phyloP scores from a whole-genome alignment of 2,888 invertebrate species.

The Archips crataeganus region DNA sequence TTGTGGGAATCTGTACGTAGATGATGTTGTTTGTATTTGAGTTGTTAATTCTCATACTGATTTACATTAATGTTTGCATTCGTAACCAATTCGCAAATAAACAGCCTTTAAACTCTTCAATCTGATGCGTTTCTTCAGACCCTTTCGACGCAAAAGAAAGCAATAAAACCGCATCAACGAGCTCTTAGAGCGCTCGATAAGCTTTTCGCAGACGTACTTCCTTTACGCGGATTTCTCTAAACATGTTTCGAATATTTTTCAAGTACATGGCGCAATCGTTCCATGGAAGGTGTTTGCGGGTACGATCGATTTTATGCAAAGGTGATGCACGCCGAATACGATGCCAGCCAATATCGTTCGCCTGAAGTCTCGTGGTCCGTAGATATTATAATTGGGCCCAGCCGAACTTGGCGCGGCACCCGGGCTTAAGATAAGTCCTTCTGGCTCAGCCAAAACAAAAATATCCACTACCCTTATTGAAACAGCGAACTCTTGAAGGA shows the following conservation, averaged over 20 bases:
- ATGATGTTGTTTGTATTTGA: background rate
- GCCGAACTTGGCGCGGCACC: conserved; percentile 26
- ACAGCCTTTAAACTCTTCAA: conserved; percentile 13
- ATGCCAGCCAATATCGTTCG: conserved; percentile 44
- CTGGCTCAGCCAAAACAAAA: conserved; percentile 26
- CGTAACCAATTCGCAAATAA: conserved; percentile 21
- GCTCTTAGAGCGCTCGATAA: conserved; percentile 3
- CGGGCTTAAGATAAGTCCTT: conserved; percentile 19
- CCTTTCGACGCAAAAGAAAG: conserved; percentile 14
- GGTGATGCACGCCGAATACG: conserved; percentile 50
- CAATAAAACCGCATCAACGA: conserved; percentile 20
- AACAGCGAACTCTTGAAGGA: conserved; percentile 18
- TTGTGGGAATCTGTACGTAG: background rate
- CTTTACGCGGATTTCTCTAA: conserved; percentile 8
- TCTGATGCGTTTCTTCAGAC: conserved; percentile 15
- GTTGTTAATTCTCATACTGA: background rate
- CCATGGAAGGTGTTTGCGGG: conserved; percentile 46
- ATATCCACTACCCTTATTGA: conserved; percentile 23
- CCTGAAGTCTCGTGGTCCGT: conserved; percentile 18
- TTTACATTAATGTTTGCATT: conserved; percentile 10
- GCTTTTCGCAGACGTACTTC: background rate
- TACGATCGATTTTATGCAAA: conserved; percentile 60
- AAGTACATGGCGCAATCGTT: conserved; percentile 18
- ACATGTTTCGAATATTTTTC: conserved; percentile 24
- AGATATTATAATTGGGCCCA: conserved; percentile 38